phyloP scores from a whole-genome alignment of 1,140 invertebrate species.

The Sinonovacula constricta region DNA sequence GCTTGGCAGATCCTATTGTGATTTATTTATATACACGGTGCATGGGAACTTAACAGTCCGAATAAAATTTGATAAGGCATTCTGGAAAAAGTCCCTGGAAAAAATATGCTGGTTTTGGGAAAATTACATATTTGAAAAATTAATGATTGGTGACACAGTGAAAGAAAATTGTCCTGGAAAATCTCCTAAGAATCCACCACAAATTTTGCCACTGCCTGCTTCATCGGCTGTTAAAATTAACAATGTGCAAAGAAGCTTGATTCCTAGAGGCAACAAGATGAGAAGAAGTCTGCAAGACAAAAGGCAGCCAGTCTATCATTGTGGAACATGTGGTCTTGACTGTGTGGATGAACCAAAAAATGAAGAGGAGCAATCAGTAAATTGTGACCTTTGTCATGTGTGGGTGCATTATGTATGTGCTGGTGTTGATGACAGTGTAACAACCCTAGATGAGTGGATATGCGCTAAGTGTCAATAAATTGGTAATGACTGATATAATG shows the following conservation, averaged over 20 bases:
- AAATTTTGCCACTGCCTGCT: neutral
- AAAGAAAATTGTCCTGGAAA: neutral
- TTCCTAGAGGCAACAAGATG: neutral
- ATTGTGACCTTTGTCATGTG: constrained; percentile 30
- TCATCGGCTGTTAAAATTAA: neutral
- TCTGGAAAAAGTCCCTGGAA: neutral
- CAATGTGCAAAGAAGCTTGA: neutral
- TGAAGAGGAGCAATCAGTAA: constrained; percentile 23
- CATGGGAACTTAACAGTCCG: neutral
- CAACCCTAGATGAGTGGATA: neutral
- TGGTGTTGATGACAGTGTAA: constrained; percentile 9
- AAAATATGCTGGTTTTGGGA: constrained; percentile 12
- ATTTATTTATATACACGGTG: constrained; percentile 3
- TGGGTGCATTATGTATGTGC: constrained; percentile 40
- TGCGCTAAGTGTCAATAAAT: neutral
- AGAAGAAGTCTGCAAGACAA: neutral
- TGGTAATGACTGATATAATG: too few relatives aligned
- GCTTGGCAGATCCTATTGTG: neutral
- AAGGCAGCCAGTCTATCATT: constrained; percentile 5
- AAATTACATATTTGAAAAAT: neutral
- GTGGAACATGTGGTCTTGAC: constrained; percentile 27
- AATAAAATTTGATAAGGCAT: constrained; percentile 2
- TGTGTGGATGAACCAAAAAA: constrained; percentile 5
- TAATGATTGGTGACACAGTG: neutral
- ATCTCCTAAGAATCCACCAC: neutral